Conservation (phyloP, 2,888 invertebrate genomes). For the Neoaliturus tenellus region DNA sequence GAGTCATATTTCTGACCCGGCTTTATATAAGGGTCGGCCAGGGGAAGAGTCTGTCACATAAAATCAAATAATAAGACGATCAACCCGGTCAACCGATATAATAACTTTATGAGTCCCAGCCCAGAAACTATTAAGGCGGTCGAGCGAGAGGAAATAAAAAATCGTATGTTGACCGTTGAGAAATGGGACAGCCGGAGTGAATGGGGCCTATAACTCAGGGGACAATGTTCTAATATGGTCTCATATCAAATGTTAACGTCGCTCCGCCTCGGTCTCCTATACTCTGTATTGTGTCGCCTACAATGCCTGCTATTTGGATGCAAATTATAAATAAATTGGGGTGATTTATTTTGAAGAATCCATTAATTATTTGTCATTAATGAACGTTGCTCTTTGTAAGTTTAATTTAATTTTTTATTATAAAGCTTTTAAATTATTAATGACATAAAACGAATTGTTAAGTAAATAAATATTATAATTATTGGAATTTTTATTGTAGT, state of each 20-base stretch:
- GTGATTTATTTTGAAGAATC: neutral
- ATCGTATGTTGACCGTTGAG: slow-evolving; percentile 34
- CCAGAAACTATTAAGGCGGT: slow-evolving; percentile 36
- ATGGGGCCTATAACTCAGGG: slow-evolving; percentile 27
- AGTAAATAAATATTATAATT: no score
- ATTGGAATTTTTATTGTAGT: no score
- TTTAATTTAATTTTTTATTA: no score
- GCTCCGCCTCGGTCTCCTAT: neutral
- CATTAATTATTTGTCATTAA: neutral
- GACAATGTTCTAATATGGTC: slow-evolving; percentile 36
- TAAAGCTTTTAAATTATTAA: no score
- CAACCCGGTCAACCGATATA: slow-evolving; percentile 18
- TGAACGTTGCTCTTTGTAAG: neutral
- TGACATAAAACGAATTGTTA: no score
- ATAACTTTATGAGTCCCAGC: slow-evolving; percentile 41
- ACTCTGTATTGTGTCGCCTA: neutral
- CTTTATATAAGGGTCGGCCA: slow-evolving; percentile 26
- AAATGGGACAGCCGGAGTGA: slow-evolving; percentile 27
- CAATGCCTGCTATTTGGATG: neutral
- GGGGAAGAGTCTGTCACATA: slow-evolving; percentile 40
- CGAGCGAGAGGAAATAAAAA: slow-evolving; percentile 41
- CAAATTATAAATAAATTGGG: neutral
- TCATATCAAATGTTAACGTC: neutral
- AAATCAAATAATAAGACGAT: slow-evolving; percentile 48
- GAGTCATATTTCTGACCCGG: slow-evolving; percentile 42